Percentiles rank a stretch among this genome's conserved stretches.
These are phyloP conservation scores for Myotis planiceps DNA, from an alignment of 2,797 vertebrate species.

Conservation along the genomic window DNA sequence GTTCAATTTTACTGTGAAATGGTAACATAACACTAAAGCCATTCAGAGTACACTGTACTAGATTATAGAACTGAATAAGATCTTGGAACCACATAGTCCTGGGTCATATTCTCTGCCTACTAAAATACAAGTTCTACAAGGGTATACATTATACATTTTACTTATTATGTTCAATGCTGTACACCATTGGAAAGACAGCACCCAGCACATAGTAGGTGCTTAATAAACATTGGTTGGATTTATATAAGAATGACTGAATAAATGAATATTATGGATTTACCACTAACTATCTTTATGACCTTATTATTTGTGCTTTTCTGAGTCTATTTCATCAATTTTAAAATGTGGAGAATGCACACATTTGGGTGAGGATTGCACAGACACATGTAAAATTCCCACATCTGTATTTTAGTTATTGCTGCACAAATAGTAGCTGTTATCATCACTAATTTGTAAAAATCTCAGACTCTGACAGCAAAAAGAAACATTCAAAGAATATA, in stretches of 20 bases:
- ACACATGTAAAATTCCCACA: not conserved
- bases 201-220: not conserved
- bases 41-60: not conserved
- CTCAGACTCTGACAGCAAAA: slow-evolving; percentile 11
- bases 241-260: not conserved
- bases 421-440: not conserved
- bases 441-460: slow-evolving; percentile 36
- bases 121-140: not conserved
- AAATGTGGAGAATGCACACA: not conserved
- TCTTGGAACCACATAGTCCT: not conserved
- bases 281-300: not conserved
- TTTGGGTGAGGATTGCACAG: not conserved
- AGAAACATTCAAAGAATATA: not conserved
- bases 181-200: not conserved
- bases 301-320: not conserved
- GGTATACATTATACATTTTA: not conserved
- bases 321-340: not conserved
- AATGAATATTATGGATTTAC: not conserved
- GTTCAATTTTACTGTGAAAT: not conserved
- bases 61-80: not conserved
- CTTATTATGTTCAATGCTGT: not conserved
- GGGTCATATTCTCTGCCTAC: not conserved
- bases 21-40: slow-evolving; percentile 22
- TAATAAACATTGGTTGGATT: not conserved
- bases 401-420: slow-evolving; percentile 27